Evolutionary conservation across 2,888 invertebrate genomes (phyloP).

Genomic region (Ditylenchus weischeri): DNA sequence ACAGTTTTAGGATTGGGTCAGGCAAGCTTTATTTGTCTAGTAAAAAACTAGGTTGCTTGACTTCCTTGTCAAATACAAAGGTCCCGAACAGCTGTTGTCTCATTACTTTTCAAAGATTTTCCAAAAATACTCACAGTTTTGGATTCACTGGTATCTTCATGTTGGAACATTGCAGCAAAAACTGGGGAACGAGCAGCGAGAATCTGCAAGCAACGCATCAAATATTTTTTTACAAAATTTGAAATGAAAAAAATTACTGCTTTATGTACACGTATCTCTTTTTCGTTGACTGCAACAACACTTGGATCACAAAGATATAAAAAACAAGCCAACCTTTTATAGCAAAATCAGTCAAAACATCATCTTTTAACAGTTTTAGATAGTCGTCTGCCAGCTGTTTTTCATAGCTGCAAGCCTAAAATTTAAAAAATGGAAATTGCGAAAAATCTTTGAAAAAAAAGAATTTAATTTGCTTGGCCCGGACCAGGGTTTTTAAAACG

Average conservation of each 20-base stretch:
- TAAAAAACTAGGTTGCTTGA: no score
- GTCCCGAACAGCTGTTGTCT: background rate
- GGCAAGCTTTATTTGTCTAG: no score
- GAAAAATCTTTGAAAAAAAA: no score
- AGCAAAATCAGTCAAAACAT: slow-evolving; percentile 52
- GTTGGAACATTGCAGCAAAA: slow-evolving; percentile 57
- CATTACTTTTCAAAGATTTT: background rate
- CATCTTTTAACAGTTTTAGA: slow-evolving; percentile 48
- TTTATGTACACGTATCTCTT: slow-evolving; percentile 51
- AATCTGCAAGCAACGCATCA: slow-evolving; percentile 26
- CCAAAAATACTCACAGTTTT: slow-evolving; percentile 40
- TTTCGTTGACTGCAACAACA: slow-evolving; percentile 24
- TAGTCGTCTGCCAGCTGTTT: slow-evolving; percentile 53
- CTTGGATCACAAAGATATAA: no score
- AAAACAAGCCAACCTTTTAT: slow-evolving; percentile 33
- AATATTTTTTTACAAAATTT: background rate
- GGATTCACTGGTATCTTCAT: slow-evolving; percentile 54
- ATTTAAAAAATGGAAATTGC: background rate
- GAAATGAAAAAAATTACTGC: slow-evolving; percentile 26
- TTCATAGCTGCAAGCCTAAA: slow-evolving; percentile 33
- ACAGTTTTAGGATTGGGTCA: no score
- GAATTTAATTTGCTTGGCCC: no score
- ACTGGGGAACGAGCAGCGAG: slow-evolving; percentile 57
- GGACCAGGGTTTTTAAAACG: no score
- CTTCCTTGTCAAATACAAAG: no score